These are phyloP conservation scores for Chloroceryle inda DNA, from an alignment of 2,797 vertebrate species.

Conservation along the genomic window DNA sequence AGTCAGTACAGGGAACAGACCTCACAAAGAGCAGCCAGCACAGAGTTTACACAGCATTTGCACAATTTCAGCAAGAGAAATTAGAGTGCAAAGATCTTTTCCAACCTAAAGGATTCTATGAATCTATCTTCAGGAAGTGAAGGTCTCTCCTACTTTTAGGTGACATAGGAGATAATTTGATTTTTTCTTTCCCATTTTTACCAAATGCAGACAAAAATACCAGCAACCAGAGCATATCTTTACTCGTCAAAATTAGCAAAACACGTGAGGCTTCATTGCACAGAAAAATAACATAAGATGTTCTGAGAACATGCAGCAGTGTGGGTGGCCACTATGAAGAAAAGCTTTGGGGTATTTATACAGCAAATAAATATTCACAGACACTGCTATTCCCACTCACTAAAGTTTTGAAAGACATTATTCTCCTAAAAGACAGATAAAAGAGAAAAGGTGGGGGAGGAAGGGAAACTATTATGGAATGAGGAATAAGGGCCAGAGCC, in stretches of 20 bases:
- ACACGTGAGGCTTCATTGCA: not conserved
- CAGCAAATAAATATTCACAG: conserved; percentile 68
- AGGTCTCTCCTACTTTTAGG: not conserved
- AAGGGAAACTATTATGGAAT: conserved; percentile 61
- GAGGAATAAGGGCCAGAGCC: conserved; percentile 64
- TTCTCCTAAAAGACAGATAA: conserved; percentile 68
- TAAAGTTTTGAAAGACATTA: conserved; percentile 64
- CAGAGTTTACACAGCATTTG: not conserved
- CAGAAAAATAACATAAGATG: conserved; percentile 22
- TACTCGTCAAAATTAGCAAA: conserved; percentile 17
- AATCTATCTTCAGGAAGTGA: not conserved
- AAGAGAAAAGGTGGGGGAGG: conserved; percentile 52
- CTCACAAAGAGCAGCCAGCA: not conserved
- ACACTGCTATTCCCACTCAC: conserved; percentile 60
- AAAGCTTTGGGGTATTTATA: conserved; percentile 63
- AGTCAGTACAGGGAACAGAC: not conserved
- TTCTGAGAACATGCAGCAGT: conserved; percentile 34
- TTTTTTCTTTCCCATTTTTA: not conserved
- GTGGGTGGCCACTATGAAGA: conserved; percentile 46
- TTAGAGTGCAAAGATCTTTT: not conserved
- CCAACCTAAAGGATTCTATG: not conserved
- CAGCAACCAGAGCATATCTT: not conserved
- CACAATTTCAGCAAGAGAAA: not conserved
- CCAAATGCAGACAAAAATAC: not conserved
- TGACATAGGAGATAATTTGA: not conserved